phyloP scores from a whole-genome alignment of 2,888 invertebrate genomes.

The Caenorhabditis japonica region DNA sequence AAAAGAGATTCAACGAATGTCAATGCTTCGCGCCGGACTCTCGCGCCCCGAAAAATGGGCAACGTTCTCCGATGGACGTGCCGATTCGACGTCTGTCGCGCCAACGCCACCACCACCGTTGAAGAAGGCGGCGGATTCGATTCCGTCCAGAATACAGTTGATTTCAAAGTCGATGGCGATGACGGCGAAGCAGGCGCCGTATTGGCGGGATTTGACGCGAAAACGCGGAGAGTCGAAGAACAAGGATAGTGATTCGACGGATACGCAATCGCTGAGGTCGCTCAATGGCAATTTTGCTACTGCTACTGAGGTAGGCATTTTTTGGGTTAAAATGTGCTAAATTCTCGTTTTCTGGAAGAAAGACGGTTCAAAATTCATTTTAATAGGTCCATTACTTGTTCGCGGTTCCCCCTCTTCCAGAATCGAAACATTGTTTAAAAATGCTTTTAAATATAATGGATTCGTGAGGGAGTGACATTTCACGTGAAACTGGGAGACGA shows the following conservation, averaged over 20 bases:
- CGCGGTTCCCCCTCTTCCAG: too few relatives aligned
- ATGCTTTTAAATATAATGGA: too few relatives aligned
- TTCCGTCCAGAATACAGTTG: slow-evolving; percentile 50
- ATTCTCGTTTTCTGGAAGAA: too few relatives aligned
- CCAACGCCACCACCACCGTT: slow-evolving; percentile 40
- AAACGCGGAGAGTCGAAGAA: slow-evolving; percentile 31
- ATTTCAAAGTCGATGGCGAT: slow-evolving; percentile 36
- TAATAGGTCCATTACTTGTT: too few relatives aligned
- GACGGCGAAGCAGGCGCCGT: slow-evolving; percentile 22
- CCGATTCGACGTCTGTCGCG: neutral
- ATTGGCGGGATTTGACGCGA: slow-evolving; percentile 52
- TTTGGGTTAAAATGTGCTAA: too few relatives aligned
- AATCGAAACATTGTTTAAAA: too few relatives aligned
- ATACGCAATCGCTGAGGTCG: slow-evolving; percentile 22
- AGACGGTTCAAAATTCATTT: too few relatives aligned
- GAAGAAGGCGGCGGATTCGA: slow-evolving; percentile 41
- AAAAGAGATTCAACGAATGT: slow-evolving; percentile 45
- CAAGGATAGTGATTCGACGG: slow-evolving; percentile 16
- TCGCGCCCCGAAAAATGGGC: slow-evolving; percentile 37
- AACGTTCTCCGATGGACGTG: neutral
- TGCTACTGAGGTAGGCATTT: slow-evolving; percentile 10
- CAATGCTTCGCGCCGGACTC: slow-evolving; percentile 39
- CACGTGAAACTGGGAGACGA: too few relatives aligned
- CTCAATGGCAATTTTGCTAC: slow-evolving; percentile 25
- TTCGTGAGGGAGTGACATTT: too few relatives aligned